Evolutionary conservation across 2,888 invertebrate species (phyloP), one percentile per base, ranked within the genome.

Genomic region (Malacosoma neustria): DNA sequence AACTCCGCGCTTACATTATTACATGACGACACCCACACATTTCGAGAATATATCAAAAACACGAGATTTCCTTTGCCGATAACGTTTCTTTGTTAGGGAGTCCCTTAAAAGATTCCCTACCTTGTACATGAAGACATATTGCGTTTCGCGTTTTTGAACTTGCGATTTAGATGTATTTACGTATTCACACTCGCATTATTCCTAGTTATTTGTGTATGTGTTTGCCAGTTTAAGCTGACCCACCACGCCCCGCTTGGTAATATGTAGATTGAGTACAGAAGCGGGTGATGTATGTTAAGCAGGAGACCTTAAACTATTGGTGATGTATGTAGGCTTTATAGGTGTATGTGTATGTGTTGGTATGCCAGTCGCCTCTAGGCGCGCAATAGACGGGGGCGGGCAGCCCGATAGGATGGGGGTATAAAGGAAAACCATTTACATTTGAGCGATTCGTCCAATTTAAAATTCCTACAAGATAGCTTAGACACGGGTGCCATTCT

Each of bases 361-460:
- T 80, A 84, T 82, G 81, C 80, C 64, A 75, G 75, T 79, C 81
- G 82, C 79, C 80, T 82, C 81, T 80, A 82, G 84, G 84, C 82
- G 81, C 82, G 81, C 80, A 74, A 80, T 79, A 80, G 81, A 76
- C 63, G 79, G 76, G 80, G 81, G 77, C 74, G 79, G 82, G 70
- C 74, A 70, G 77, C 75, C 73, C 69, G 57, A 71, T 80, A 79
- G 82, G 84, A 81, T 82, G 84, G 82, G 22, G 82, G 84, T 76
- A 86, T 85, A 87, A 86, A 86, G 85, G 87, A 86, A 86, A 86
- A 85, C 86, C 87, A 86, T 87, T 87, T 87, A 87, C 87, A 86
- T 87, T 86, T 87, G 87, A 86, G 87, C 87, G 86, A 86, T 87
- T 86, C 86, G 86, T 86, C 87, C 87, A 87, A 87, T 87, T 86